These are phyloP conservation scores for Epicampocera succincta DNA, from an alignment of 2,888 invertebrate genomes.

Conservation along the genomic window DNA sequence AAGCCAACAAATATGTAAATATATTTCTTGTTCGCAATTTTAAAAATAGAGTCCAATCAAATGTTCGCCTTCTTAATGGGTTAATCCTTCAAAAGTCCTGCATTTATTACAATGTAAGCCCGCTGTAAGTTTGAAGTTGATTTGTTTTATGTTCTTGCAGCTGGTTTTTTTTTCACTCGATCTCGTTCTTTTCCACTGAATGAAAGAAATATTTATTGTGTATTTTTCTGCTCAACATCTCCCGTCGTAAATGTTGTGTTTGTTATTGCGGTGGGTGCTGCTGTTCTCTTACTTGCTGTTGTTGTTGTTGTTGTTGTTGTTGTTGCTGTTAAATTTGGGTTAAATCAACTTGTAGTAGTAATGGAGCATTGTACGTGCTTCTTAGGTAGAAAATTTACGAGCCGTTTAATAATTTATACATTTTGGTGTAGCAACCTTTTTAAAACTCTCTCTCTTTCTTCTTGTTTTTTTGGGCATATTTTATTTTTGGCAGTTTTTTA, in stretches of 20 bases:
- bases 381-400: constrained; percentile 61
- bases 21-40: no score
- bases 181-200: neutral
- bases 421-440: constrained; percentile 35
- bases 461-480: constrained; percentile 29
- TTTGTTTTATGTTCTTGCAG: constrained; percentile 51
- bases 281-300: no score
- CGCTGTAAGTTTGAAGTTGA: constrained; percentile 54
- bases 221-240: constrained; percentile 34
- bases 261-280: constrained; percentile 13
- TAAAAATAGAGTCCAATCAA: neutral
- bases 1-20: no score
- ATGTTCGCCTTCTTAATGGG: constrained; percentile 6
- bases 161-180: constrained; percentile 21
- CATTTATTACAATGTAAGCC: constrained; percentile 49
- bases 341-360: constrained; percentile 66
- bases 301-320: neutral
- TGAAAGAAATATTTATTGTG: constrained; percentile 32
- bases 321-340: constrained; percentile 55
- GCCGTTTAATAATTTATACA: constrained; percentile 67
- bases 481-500: neutral
- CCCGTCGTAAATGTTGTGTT: constrained; percentile 32
- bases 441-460: constrained; percentile 11
- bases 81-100: constrained; percentile 20
- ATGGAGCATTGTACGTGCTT: constrained; percentile 65